phyloP scores from a whole-genome alignment of 2,888 invertebrate genomes.

The Plusia festucae region DNA sequence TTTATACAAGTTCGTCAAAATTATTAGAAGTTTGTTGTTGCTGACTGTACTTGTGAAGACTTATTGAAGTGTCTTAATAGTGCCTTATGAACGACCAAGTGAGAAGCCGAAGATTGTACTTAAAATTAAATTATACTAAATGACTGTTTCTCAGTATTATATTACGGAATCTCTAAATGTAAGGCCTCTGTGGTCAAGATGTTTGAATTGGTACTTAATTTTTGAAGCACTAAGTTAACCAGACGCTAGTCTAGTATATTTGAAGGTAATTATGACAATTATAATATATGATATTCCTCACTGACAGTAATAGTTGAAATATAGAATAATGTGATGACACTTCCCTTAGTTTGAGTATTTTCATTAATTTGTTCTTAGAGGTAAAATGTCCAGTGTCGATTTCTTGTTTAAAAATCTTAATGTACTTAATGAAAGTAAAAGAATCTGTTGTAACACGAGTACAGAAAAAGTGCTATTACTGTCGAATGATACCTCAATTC shows the following conservation, averaged over 20 bases:
- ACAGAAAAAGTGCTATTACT: conserved; percentile 38
- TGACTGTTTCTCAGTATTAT: conserved; percentile 60
- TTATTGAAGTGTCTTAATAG: conserved; percentile 70
- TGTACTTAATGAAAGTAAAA: conserved; percentile 17
- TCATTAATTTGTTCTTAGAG: background rate
- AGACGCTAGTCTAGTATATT: conserved; percentile 60
- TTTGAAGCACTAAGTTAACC: conserved; percentile 71
- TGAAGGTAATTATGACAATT: conserved; percentile 26
- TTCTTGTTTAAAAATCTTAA: conserved; percentile 9
- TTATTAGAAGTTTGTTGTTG: conserved; percentile 42
- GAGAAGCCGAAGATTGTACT: conserved; percentile 59
- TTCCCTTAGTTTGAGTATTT: conserved; percentile 31
- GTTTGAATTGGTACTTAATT: conserved; percentile 53
- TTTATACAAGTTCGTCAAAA: conserved; percentile 40
- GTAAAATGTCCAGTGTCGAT: background rate
- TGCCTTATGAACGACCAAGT: conserved; percentile 62
- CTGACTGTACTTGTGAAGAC: conserved; percentile 59
- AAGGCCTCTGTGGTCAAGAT: conserved; percentile 45
- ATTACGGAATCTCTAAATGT: conserved; percentile 54
- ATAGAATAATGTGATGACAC: conserved; percentile 32
- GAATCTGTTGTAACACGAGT: conserved; percentile 13
- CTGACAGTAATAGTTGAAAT: conserved; percentile 29
- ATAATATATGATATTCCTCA: too few species aligned
- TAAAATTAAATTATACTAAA: conserved; percentile 53
- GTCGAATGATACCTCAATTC: conserved; percentile 42